Evolutionary conservation across 2,113 vertebrate species (phyloP).

Genomic region (Miniopterus natalensis): DNA sequence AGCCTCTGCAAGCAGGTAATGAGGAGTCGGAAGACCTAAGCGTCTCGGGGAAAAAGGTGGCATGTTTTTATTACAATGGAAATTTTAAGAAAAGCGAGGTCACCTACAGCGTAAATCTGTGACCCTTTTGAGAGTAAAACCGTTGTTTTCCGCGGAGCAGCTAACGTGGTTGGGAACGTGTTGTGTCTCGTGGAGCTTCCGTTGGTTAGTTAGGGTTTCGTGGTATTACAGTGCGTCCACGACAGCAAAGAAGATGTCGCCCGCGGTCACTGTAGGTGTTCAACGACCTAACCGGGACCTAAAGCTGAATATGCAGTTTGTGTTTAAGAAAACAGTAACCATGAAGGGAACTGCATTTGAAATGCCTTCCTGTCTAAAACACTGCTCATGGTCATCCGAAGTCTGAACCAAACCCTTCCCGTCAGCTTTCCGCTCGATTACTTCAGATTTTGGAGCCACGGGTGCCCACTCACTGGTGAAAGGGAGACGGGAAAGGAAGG

Average conservation of each 20-base stretch:
- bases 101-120: constrained; percentile 19
- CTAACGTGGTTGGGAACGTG: not conserved
- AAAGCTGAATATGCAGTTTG: constrained; percentile 57
- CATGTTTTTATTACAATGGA: not conserved
- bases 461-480: constrained; percentile 10
- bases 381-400: not conserved
- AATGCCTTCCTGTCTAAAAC: not conserved
- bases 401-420: not conserved
- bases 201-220: constrained; percentile 41
- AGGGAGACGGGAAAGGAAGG: not conserved
- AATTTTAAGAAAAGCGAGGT: constrained; percentile 6
- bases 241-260: constrained; percentile 86
- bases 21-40: not conserved
- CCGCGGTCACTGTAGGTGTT: not conserved
- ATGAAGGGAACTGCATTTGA: not conserved
- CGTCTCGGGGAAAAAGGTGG: not conserved
- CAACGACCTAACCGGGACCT: constrained; percentile 76
- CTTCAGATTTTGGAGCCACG: constrained; percentile 18
- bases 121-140: constrained; percentile 53
- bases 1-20: not conserved
- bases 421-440: not conserved
- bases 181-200: not conserved
- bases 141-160: not conserved
- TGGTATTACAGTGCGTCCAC: constrained; percentile 83
- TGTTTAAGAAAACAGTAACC: constrained; percentile 46